Evolutionary conservation across 2,888 invertebrate species (phyloP), one percentile per base, ranked within the genome.

Genomic region (Rhamphomyia laevipes): DNA sequence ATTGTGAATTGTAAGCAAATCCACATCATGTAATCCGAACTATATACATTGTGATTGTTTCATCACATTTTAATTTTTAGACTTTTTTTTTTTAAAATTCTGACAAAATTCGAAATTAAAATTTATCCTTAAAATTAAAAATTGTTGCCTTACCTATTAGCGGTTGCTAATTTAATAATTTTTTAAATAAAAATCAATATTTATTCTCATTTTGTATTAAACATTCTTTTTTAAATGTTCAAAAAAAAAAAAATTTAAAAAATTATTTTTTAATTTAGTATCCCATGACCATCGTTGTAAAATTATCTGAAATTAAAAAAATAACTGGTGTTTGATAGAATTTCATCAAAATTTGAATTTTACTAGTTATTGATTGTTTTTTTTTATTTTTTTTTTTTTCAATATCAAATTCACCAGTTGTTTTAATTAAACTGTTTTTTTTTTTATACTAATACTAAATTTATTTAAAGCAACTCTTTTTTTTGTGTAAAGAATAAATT

Each of bases 131-230:
- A 23, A 42, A 13, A 15, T 7, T 21, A 45, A 45, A 30, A 31
- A 11, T 31, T 33, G 33, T 12, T 37, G 23, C 7, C 23, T 27
- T 27, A 27, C 23, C 23, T 27, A 51, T 57, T 61, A 63, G 63
- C 64, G 63, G 62, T 60, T 59, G 54, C 49, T 56, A 35, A 54
- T 58, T 56, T 54, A 49, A 53, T 54, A 53, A 48, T 46, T 51
- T 54, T 45, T 27, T 21, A 38, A 38, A 41, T 35, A 43, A 9
- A n/a, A 27, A 27, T 27, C 7, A 27, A 27, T 27, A 27, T 27
- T 27, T 27, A 27, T 27, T 27, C 7, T 27, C 7, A 27, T 27
- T 27, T 27, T 27, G 23, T 4, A n/a, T n/a, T n/a, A 12, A 47
- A 52, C 43, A 54, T 49, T 55, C 51, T 52, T 53, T 50, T 52